Evolutionary conservation across 2,797 vertebrate genomes (phyloP), one percentile per base, ranked within the genome.

Genomic region (Enteromius treurensis): DNA sequence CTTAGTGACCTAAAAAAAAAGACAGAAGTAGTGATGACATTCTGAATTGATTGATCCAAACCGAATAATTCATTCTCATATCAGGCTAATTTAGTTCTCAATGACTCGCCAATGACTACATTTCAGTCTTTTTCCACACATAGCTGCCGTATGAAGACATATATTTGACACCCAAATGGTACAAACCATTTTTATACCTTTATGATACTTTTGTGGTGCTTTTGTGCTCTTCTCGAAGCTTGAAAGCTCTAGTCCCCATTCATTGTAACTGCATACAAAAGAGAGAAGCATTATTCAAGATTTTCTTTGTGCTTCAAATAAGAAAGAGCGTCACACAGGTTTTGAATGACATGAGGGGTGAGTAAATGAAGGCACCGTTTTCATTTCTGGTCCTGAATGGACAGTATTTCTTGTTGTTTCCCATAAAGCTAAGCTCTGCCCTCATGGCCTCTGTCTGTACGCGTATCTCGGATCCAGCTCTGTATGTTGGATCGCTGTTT

Each of bases 381-480:
- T n/a, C 2, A 21, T 73, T 64, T 14, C 42, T 34, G 75, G 71
- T 49, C 13, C 26, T 60, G 58, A 74, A 64, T 74, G 55, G 47
- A 42, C 65, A 70, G 67, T 81, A 76, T 14, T 83, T 77, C 84
- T 82, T 86, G 85, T 86, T 83, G 90, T 86, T 79, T 87, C 83
- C n/a, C 77, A 64, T 91, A 79, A 86, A 55, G 40, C 74, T 73
- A 26, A 82, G 70, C 51, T 70, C 21, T 83, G 86, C 87, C 90
- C 90, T 91, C 87, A 91, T 89, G 90, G 89, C 86, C 88, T 84
- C 81, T 82, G 85, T 88, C 83, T 89, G 80, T 62, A 84, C 76
- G 80, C 37, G 9, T 32, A 13, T 68, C 67, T 62, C 10, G 87
- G 88, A 88, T 90, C 89, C 77, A 79, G 60, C 77, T 58, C 42